phyloP scores from a whole-genome alignment of 53 echinoderm and acorn worm species.

The Zoroaster sp. region DNA sequence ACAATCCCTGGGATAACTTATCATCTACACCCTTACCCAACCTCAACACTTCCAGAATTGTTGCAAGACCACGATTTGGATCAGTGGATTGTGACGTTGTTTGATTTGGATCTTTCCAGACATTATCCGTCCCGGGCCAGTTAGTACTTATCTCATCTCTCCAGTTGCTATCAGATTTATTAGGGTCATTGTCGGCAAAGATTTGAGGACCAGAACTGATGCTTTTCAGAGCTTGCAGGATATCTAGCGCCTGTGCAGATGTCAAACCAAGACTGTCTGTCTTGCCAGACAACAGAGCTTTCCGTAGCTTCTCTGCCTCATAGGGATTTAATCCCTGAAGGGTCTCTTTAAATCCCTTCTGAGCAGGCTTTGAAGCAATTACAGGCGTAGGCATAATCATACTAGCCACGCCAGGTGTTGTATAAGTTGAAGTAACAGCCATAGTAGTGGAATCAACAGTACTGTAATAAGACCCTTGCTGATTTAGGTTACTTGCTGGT shows the following conservation, averaged over 20 bases:
- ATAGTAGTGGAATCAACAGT: background rate
- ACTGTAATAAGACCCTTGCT: background rate
- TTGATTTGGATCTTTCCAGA: background rate
- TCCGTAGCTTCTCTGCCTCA: conserved; percentile 2
- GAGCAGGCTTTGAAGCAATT: background rate
- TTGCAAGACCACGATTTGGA: background rate
- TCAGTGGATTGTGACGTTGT: background rate
- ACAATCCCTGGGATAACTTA: background rate
- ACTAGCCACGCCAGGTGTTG: background rate
- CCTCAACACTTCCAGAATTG: background rate
- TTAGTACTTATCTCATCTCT: conserved; percentile 16
- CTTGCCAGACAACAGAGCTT: conserved; percentile 27
- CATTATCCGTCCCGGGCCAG: conserved; percentile 12
- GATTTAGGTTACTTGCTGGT: background rate
- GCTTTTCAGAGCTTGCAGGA: conserved; percentile 25
- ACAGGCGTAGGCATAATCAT: background rate
- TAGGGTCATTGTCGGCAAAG: background rate
- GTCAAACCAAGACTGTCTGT: conserved; percentile 10
- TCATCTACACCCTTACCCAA: background rate
- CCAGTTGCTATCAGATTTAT: background rate
- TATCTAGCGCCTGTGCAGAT: conserved; percentile 31
- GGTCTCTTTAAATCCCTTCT: background rate
- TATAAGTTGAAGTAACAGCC: background rate
- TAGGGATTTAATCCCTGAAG: background rate
- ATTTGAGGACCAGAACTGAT: background rate